Percentiles rank a stretch among this genome's conserved stretches.
phyloP scores from a whole-genome alignment of 1,140 invertebrate genomes.

The Apis florea region DNA sequence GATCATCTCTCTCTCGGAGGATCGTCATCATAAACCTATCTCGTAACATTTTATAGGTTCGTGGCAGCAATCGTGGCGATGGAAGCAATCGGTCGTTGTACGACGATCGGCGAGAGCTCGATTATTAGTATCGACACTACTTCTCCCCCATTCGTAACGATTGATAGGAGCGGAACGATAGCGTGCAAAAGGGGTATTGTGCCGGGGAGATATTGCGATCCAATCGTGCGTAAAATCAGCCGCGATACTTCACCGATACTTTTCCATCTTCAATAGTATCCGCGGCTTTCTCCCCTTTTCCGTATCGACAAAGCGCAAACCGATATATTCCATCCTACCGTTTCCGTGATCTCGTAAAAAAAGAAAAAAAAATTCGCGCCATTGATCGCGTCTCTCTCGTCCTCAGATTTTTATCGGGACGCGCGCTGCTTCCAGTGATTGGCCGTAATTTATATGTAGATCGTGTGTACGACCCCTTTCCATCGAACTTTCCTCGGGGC shows the following conservation, averaged over 20 bases:
- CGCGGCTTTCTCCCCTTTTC: background rate
- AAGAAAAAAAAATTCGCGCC: background rate
- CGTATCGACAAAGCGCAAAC: background rate
- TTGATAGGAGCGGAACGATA: background rate
- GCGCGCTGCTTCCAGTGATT: slow-evolving; percentile 35
- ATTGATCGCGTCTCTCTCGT: background rate
- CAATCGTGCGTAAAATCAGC: slow-evolving; percentile 53
- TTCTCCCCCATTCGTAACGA: slow-evolving; percentile 15
- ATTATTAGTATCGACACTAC: slow-evolving; percentile 41
- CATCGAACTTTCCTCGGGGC: slow-evolving; percentile 35
- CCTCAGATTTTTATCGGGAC: slow-evolving; percentile 34
- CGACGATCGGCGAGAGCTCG: slow-evolving; percentile 1
- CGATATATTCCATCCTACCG: slow-evolving; percentile 13
- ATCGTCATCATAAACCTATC: background rate
- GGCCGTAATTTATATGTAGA: slow-evolving; percentile 49
- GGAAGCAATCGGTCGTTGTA: slow-evolving; percentile 6
- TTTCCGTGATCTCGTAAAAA: background rate
- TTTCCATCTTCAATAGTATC: slow-evolving; percentile 19
- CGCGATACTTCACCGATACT: slow-evolving; percentile 33
- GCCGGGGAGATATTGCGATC: slow-evolving; percentile 43
- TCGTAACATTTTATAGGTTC: background rate
- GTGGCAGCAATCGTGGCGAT: background rate
- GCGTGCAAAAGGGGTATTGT: slow-evolving; percentile 7
- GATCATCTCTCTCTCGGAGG: too few relatives aligned
- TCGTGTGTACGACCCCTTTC: slow-evolving; percentile 22